Evolutionary conservation across 2,888 invertebrate species (phyloP).

Genomic region (Euproctis similis): DNA sequence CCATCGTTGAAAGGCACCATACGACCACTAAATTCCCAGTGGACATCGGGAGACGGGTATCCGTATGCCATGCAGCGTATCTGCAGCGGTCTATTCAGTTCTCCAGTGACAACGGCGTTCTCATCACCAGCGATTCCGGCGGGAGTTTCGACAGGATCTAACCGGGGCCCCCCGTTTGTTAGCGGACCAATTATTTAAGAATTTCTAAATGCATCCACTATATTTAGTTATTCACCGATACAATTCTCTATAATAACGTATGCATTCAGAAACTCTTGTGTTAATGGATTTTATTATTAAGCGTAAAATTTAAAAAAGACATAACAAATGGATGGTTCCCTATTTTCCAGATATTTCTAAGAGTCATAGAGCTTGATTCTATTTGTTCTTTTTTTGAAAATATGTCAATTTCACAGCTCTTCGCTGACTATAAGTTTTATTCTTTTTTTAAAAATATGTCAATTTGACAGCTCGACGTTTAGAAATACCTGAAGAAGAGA

Average conservation of each 20-base stretch:
- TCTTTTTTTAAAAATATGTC: background rate
- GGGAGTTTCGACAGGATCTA: conserved; percentile 75
- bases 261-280: conserved; percentile 44
- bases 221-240: conserved; percentile 8
- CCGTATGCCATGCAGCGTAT: conserved; percentile 90
- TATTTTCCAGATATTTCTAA: conserved; percentile 24
- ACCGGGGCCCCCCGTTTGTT: conserved; percentile 43
- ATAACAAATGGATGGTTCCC: conserved; percentile 37
- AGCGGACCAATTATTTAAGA: conserved; percentile 25
- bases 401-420: too few relatives aligned
- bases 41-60: conserved; percentile 84
- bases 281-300: conserved; percentile 39
- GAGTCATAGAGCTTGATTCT: background rate
- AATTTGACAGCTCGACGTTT: conserved; percentile 6
- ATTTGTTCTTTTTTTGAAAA: too few relatives aligned
- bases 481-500: conserved; percentile 27
- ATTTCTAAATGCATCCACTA: conserved; percentile 31
- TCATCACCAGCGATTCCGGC: conserved; percentile 82
- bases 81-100: conserved; percentile 80
- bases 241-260: conserved; percentile 10
- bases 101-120: conserved; percentile 79
- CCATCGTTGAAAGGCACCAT: conserved; percentile 83
- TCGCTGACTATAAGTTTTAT: too few relatives aligned
- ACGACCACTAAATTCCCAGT: conserved; percentile 86
- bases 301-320: conserved; percentile 29